Conservation (phyloP, 1,140 invertebrate species). For the Hesperophylax magnus region DNA sequence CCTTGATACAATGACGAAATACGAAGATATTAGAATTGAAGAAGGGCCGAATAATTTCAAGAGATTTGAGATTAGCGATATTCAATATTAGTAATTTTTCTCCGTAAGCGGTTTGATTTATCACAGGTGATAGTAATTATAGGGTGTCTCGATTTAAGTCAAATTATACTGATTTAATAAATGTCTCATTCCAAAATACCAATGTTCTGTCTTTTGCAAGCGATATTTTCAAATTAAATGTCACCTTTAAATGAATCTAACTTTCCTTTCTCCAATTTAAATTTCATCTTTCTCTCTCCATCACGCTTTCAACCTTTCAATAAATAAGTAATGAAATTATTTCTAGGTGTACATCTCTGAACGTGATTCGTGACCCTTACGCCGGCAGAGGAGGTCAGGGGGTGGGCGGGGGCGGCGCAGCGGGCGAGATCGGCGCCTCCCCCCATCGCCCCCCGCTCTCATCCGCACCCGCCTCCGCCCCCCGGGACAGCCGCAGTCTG, state of each 20-base stretch:
- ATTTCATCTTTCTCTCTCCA: neutral
- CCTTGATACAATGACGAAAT: no score
- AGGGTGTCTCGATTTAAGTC: no score
- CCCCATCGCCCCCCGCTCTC: slow-evolving; percentile 61
- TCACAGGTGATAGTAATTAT: no score
- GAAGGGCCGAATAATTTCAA: no score
- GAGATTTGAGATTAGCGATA: no score
- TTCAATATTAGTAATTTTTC: no score
- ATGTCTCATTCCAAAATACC: no score
- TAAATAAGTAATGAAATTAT: slow-evolving; percentile 5
- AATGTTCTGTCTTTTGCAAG: no score
- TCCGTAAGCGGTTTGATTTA: no score
- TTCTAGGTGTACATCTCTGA: slow-evolving; percentile 82
- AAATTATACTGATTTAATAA: no score
- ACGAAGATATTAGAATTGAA: no score
- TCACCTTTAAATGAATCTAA: neutral
- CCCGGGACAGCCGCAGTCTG: slow-evolving; percentile 71
- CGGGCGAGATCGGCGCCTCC: slow-evolving; percentile 65
- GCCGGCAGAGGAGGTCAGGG: slow-evolving; percentile 64
- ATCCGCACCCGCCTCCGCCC: slow-evolving; percentile 59
- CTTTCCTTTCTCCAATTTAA: neutral
- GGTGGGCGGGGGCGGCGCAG: slow-evolving; percentile 52
- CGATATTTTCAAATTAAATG: no score
- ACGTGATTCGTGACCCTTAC: slow-evolving; percentile 82
- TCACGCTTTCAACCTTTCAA: slow-evolving; percentile 4